Percentiles rank a stretch among this genome's conserved stretches.
Evolutionary conservation across 2,888 invertebrate genomes (phyloP).

Genomic region (Drosophila meridionalis): DNA sequence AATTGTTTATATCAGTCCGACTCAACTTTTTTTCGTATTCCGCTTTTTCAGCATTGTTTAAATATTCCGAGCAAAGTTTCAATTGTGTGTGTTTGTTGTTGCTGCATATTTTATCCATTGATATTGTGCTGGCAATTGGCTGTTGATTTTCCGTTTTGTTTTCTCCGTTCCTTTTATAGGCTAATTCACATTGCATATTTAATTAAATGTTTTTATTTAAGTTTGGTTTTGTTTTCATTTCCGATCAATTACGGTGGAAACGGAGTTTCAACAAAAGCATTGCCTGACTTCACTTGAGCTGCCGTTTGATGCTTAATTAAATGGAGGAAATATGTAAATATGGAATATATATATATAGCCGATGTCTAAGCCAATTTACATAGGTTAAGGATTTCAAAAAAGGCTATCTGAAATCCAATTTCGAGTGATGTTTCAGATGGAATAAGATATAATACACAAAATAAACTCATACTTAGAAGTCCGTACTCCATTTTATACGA

Average conservation of each 20-base stretch:
- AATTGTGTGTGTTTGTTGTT: slow-evolving; percentile 53
- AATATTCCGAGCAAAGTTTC: slow-evolving; percentile 61
- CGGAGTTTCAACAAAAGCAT: slow-evolving; percentile 12
- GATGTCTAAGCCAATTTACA: neutral
- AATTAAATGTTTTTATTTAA: slow-evolving; percentile 56
- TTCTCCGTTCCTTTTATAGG: slow-evolving; percentile 39
- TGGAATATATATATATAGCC: neutral
- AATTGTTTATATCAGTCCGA: slow-evolving; percentile 70
- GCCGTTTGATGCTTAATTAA: slow-evolving; percentile 11
- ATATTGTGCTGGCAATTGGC: slow-evolving; percentile 59
- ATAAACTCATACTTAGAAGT: neutral
- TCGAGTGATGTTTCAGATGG: neutral
- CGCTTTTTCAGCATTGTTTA: slow-evolving; percentile 36
- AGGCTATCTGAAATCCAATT: neutral
- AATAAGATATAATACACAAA: neutral
- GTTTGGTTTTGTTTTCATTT: slow-evolving; percentile 47
- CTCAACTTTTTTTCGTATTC: slow-evolving; percentile 37
- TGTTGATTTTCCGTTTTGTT: slow-evolving; percentile 55
- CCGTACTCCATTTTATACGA: no score
- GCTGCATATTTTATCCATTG: slow-evolving; percentile 63
- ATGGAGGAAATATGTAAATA: slow-evolving; percentile 3
- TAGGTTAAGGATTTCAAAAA: neutral
- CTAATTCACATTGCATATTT: slow-evolving; percentile 70
- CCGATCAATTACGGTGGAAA: slow-evolving; percentile 47
- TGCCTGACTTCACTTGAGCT: slow-evolving; percentile 15